These are phyloP conservation scores for Maconellicoccus hirsutus DNA, from an alignment of 1,140 invertebrate genomes.

Conservation along the genomic window DNA sequence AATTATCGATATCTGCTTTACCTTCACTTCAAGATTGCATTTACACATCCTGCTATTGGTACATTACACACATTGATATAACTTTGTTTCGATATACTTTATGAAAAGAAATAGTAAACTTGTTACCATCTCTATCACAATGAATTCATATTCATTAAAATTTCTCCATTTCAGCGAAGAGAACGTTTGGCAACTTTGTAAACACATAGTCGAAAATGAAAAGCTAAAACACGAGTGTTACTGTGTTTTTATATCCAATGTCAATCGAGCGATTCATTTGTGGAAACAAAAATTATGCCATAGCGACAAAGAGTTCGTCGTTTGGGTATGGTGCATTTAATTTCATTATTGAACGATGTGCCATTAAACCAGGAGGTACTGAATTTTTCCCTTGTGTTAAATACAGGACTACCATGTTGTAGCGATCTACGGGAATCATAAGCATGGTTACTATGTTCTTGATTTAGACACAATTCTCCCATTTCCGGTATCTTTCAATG, in stretches of 20 bases:
- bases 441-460: slow-evolving; percentile 20
- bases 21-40: slow-evolving; percentile 13
- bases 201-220: slow-evolving; percentile 14
- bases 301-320: not conserved
- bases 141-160: not conserved
- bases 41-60: slow-evolving; percentile 24
- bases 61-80: not conserved
- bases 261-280: slow-evolving; percentile 15
- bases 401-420: slow-evolving; percentile 26
- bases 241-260: slow-evolving; percentile 17
- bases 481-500: slow-evolving; percentile 21
- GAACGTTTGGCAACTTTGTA: slow-evolving; percentile 25
- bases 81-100: no score
- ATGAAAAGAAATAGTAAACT: no score
- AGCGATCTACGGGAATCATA: slow-evolving; percentile 18
- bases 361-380: no score
- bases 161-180: slow-evolving; percentile 26
- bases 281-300: slow-evolving; percentile 23
- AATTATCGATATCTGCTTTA: not conserved
- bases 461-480: slow-evolving; percentile 23
- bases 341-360: no score
- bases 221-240: slow-evolving; percentile 17
- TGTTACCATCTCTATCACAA: no score
- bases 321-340: no score
- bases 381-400: not conserved